Evolutionary conservation across 1,140 invertebrate species (phyloP).

Genomic region (Pseudomyrmex pallidus): DNA sequence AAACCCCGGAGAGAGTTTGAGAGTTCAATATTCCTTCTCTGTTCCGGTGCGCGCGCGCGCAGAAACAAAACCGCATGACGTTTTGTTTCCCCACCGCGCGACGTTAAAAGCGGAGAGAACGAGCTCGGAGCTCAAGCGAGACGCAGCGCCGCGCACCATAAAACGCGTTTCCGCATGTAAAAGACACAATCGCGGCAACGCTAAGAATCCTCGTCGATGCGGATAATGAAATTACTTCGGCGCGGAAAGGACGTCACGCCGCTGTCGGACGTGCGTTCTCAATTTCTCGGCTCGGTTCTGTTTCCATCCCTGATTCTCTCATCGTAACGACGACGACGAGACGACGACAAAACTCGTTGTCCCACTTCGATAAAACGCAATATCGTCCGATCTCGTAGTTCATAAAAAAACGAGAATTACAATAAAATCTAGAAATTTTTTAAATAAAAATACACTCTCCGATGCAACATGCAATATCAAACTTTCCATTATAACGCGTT

Average conservation of each 20-base stretch:
- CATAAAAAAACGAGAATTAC: constrained; percentile 14
- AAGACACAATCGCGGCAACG: background rate
- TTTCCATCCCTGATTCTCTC: constrained; percentile 3
- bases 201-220: constrained; percentile 18
- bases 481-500: no score
- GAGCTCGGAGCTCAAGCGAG: constrained; percentile 38
- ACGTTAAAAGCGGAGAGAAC: background rate
- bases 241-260: constrained; percentile 37
- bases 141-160: background rate
- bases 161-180: constrained; percentile 39
- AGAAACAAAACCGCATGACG: constrained; percentile 33
- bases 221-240: constrained; percentile 69
- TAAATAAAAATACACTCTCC: background rate
- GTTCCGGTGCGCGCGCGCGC: background rate
- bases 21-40: constrained; percentile 9
- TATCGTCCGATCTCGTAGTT: background rate
- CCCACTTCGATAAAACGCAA: background rate
- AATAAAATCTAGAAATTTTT: constrained; percentile 17
- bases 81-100: background rate
- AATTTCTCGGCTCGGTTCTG: constrained; percentile 49
- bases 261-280: constrained; percentile 52
- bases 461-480: background rate
- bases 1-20: constrained; percentile 1
- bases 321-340: constrained; percentile 23
- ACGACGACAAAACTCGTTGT: background rate